Evolutionary conservation across 2,797 vertebrate genomes (phyloP), one percentile per base, ranked within the genome.

Genomic region (Falco columbarius): DNA sequence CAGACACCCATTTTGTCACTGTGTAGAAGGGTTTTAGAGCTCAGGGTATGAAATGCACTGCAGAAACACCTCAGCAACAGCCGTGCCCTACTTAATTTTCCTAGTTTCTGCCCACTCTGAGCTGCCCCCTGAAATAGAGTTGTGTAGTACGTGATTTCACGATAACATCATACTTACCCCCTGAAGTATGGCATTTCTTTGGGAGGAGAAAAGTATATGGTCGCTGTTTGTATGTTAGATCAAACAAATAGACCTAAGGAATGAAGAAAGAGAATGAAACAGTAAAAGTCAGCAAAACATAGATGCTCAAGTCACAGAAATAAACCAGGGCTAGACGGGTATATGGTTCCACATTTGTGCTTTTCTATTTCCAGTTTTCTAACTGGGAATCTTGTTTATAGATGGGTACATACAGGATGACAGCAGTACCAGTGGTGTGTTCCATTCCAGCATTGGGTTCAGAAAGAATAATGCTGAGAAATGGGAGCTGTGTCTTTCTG

Each of bases 231-330:
- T 99, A 99, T 1, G 99, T 99, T 97, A 99, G 94, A 96, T 99
- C 99, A 98, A 99, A 99, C 97, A 99, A 98, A 98, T 99, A 99
- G 74, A 99, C 99, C 99, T 99, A 81, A n/a, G 62, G 81, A 55
- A 56, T 14, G 49, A 49, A 87, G 71, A 72, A 44, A 59, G 27
- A 74, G 52, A 91, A 74, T 20, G 23, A 81, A 46, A 63, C 32
- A 55, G 12, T 62, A 68, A 12, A 15, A 44, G 32, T 8, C 66
- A 73, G 54, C 17, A 56, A 72, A 84, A 59, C 8, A 40, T 2
- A 23, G 34, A 26, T 38, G 54, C 36, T 92, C 34, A n/a, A 81
- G 67, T 46, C 81, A 89, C 34, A 62, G 55, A 76, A 82, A 63
- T 55, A 40, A 66, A 87, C 32, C 62, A 54, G 42, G 13, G 29